phyloP scores from a whole-genome alignment of 2,888 invertebrate species.

The Torymus auratus region DNA sequence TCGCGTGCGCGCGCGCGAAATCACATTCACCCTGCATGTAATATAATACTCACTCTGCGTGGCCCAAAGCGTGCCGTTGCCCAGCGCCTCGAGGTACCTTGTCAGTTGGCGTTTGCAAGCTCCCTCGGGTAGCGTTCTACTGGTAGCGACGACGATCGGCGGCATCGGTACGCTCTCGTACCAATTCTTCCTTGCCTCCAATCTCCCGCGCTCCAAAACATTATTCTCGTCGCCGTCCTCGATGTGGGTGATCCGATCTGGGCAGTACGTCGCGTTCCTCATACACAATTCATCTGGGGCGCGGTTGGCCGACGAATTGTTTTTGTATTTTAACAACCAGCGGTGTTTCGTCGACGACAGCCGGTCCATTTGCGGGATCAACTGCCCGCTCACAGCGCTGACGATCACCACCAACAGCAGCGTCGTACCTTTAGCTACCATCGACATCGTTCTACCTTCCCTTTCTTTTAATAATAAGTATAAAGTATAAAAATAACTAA shows the following conservation, averaged over 20 bases:
- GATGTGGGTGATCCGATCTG: too few species aligned
- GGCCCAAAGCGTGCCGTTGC: slow-evolving; percentile 69
- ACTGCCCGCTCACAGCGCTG: not conserved
- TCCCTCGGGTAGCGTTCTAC: slow-evolving; percentile 63
- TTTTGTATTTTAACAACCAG: slow-evolving; percentile 5
- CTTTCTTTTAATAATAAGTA: too few species aligned
- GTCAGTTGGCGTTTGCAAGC: slow-evolving; percentile 65
- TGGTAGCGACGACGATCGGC: slow-evolving; percentile 64
- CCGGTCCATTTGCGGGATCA: not conserved
- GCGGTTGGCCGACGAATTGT: too few species aligned
- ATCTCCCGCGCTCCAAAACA: too few species aligned
- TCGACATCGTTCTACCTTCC: not conserved
- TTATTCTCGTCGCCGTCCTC: not conserved
- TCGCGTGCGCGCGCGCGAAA: too few species aligned
- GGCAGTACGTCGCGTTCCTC: not conserved
- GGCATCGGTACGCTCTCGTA: slow-evolving; percentile 64
- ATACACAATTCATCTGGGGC: not conserved
- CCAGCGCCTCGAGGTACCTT: slow-evolving; percentile 64
- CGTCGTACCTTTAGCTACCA: not conserved
- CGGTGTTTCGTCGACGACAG: not conserved
- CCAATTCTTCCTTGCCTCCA: slow-evolving; percentile 50
- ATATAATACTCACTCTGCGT: slow-evolving; percentile 66
- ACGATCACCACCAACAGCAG: not conserved
- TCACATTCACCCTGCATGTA: too few species aligned
- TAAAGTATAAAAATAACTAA: too few species aligned